These are phyloP conservation scores for Chaetops frenatus DNA, from an alignment of 2,113 vertebrate species.

Conservation along the genomic window DNA sequence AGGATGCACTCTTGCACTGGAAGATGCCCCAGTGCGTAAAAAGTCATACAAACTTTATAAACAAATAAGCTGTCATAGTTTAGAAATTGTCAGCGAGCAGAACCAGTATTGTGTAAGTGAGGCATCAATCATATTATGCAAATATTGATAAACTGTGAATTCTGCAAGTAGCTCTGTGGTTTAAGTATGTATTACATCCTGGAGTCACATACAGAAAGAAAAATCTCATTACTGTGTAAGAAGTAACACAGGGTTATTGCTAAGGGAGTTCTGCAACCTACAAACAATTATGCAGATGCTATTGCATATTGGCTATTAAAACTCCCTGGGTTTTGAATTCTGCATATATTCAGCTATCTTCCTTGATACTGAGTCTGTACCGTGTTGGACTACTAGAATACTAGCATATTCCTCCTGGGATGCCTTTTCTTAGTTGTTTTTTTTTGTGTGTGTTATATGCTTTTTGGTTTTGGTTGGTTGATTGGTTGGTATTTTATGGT, in stretches of 20 bases:
- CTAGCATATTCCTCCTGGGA: not conserved
- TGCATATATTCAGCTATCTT: fast-evolving
- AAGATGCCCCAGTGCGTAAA: not conserved
- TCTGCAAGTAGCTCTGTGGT: not conserved
- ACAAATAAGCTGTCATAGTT: not conserved
- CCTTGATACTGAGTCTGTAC: not conserved
- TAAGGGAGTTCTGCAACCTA: not conserved
- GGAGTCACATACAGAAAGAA: not conserved
- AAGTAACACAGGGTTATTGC: not conserved
- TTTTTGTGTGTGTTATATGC: not conserved
- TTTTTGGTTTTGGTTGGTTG: not conserved
- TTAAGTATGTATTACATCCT: not conserved
- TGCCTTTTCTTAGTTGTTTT: not conserved
- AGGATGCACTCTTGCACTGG: not conserved
- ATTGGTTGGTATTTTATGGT: not conserved
- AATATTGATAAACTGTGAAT: not conserved
- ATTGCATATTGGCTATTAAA: not conserved
- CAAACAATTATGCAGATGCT: fast-evolving
- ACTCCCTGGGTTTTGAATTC: not conserved
- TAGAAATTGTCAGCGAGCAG: not conserved
- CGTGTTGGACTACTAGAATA: not conserved
- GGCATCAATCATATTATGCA: not conserved
- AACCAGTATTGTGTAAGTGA: not conserved
- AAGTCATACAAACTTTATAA: not conserved
- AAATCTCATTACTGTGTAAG: not conserved